These are phyloP conservation scores for Drosophila sproati DNA, from an alignment of 1,140 invertebrate genomes.

Conservation along the genomic window DNA sequence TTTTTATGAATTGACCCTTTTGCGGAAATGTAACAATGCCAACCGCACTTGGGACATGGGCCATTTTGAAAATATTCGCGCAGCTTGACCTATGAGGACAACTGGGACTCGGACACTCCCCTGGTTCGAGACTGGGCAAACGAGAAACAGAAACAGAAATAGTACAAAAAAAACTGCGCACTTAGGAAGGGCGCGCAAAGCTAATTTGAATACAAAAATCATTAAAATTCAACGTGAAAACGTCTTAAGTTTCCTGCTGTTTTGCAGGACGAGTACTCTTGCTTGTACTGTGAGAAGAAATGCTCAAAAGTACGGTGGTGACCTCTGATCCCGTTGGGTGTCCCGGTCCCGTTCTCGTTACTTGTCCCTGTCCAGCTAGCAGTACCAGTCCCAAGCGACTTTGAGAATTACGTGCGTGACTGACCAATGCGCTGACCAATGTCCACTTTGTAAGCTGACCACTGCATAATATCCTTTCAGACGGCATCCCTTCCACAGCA, in stretches of 20 bases:
- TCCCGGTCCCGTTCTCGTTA: slow-evolving; percentile 30
- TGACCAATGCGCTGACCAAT: slow-evolving; percentile 80
- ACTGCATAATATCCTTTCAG: slow-evolving; percentile 52
- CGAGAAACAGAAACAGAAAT: slow-evolving; percentile 28
- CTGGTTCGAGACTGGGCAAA: slow-evolving; percentile 49
- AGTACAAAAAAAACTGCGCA: slow-evolving; percentile 26
- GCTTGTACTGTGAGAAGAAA: slow-evolving; percentile 77
- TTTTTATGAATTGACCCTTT: slow-evolving; percentile 59
- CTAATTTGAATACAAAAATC: slow-evolving; percentile 83
- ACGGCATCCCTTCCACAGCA: slow-evolving; percentile 37
- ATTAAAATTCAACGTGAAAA: slow-evolving; percentile 81
- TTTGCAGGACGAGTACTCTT: slow-evolving; percentile 20
- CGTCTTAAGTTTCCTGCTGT: slow-evolving; percentile 76
- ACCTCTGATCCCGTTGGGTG: slow-evolving; percentile 78
- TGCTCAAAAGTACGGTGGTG: slow-evolving; percentile 77
- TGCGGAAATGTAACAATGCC: slow-evolving; percentile 35
- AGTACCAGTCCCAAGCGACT: slow-evolving; percentile 48
- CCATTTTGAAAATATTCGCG: slow-evolving; percentile 68
- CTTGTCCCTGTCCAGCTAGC: not conserved
- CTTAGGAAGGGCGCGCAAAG: slow-evolving; percentile 41
- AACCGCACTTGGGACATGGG: slow-evolving; percentile 38
- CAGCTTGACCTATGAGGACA: slow-evolving; percentile 60
- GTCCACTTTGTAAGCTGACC: slow-evolving; percentile 69
- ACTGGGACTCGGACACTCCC: slow-evolving; percentile 61
- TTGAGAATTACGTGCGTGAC: slow-evolving; percentile 74